Evolutionary conservation across 2,888 invertebrate genomes (phyloP).

Genomic region (Pyrgus malvae): DNA sequence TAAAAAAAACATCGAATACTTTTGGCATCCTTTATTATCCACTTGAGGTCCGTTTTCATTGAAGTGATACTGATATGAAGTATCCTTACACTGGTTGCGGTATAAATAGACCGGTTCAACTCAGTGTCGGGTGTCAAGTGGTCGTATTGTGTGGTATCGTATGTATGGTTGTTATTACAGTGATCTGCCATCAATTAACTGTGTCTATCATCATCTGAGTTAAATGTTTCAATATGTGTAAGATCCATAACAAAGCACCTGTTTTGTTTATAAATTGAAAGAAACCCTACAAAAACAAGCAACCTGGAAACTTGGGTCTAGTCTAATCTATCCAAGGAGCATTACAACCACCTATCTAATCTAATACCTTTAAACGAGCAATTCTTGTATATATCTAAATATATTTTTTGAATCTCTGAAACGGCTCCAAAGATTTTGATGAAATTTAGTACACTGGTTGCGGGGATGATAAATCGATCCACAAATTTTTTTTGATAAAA

Average conservation of each 20-base stretch:
- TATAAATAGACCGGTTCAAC: constrained; percentile 21
- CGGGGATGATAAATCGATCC: no score
- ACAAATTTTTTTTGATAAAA: no score
- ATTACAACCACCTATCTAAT: no score
- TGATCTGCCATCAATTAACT: neutral
- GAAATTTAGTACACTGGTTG: no score
- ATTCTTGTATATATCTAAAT: no score
- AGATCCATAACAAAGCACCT: neutral
- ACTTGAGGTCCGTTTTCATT: constrained; percentile 17
- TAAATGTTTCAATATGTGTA: neutral
- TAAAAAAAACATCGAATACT: constrained; percentile 18
- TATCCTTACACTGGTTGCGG: constrained; percentile 1
- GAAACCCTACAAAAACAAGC: no score
- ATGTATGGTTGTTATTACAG: neutral
- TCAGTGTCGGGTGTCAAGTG: constrained; percentile 21
- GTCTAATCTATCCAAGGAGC: no score
- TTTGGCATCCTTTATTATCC: constrained; percentile 23
- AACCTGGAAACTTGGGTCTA: no score
- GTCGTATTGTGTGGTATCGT: constrained; percentile 13
- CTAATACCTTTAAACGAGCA: no score
- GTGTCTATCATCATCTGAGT: neutral
- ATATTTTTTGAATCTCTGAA: no score
- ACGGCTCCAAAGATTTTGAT: no score
- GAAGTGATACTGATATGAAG: constrained; percentile 21
- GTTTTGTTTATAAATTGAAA: neutral